These are phyloP conservation scores for Caenorhabditis becei DNA, from an alignment of 2,888 invertebrate species.

Conservation along the genomic window DNA sequence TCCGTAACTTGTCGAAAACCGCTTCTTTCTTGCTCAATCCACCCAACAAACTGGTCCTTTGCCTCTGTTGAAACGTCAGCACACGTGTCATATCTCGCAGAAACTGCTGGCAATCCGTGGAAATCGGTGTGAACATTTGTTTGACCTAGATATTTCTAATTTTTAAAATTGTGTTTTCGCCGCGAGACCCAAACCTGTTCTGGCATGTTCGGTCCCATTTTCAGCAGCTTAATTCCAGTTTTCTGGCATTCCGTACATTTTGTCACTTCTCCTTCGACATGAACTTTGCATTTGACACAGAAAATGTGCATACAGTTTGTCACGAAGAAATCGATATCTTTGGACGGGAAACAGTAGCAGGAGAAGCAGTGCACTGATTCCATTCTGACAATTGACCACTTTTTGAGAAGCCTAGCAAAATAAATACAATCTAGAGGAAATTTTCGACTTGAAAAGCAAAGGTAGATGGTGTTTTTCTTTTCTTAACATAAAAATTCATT, in stretches of 20 bases:
- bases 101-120: slow-evolving; percentile 5
- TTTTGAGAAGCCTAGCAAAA: not conserved
- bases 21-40: slow-evolving; percentile 34
- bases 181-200: slow-evolving; percentile 16
- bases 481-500: not conserved
- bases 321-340: slow-evolving; percentile 35
- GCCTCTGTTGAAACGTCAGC: slow-evolving; percentile 34
- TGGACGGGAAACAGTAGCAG: slow-evolving; percentile 46
- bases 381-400: not conserved
- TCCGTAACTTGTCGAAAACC: slow-evolving; percentile 17
- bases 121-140: slow-evolving; percentile 36
- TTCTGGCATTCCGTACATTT: slow-evolving; percentile 20
- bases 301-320: slow-evolving; percentile 53
- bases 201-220: slow-evolving; percentile 48
- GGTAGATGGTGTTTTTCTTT: too few relatives aligned
- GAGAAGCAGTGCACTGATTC: slow-evolving; percentile 48
- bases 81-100: slow-evolving; percentile 8
- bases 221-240: slow-evolving; percentile 16
- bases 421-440: slow-evolving; percentile 9
- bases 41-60: slow-evolving; percentile 7
- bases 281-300: slow-evolving; percentile 16
- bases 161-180: not conserved
- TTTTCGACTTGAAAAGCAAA: not conserved
- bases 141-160: slow-evolving; percentile 24
- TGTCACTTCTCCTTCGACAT: not conserved